Conservation (phyloP, 2,113 vertebrate species). For the Caranx ignobilis region DNA sequence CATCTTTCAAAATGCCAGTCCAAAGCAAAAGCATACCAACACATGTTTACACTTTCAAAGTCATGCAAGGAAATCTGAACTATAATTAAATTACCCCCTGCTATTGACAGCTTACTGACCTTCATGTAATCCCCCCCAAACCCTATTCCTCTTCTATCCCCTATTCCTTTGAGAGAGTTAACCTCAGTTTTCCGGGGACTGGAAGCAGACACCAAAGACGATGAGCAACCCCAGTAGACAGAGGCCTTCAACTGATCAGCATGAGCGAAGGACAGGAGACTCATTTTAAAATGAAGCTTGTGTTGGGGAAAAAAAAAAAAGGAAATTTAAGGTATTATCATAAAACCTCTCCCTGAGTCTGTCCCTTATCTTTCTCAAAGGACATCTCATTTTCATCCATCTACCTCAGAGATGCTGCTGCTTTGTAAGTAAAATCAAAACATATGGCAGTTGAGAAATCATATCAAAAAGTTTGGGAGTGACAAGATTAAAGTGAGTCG, state of each 20-base stretch:
- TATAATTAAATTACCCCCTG: slow-evolving; percentile 9
- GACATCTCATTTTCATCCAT: neutral
- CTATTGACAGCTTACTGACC: neutral
- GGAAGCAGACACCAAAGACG: neutral
- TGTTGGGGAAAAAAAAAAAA: neutral
- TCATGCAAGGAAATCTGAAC: neutral
- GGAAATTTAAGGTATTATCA: slow-evolving; percentile 7
- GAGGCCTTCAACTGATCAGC: slow-evolving; percentile 14
- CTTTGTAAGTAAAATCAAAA: neutral
- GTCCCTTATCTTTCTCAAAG: slow-evolving; percentile 14
- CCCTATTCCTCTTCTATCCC: neutral
- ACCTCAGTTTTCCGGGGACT: neutral
- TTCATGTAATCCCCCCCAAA: neutral
- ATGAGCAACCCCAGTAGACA: neutral
- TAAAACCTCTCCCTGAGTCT: slow-evolving; percentile 16
- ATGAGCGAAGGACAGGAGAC: slow-evolving; percentile 14
- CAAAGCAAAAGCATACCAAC: neutral
- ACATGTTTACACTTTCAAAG: slow-evolving; percentile 21
- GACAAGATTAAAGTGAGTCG: neutral
- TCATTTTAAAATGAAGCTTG: slow-evolving; percentile 18
- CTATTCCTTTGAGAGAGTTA: neutral
- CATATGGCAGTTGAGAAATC: neutral
- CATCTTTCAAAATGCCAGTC: slow-evolving; percentile 19
- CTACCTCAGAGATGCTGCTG: neutral
- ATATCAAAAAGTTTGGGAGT: neutral